Evolutionary conservation across 2,113 vertebrate species (phyloP), one percentile per base, ranked within the genome.

Genomic region (Hyla sarda): DNA sequence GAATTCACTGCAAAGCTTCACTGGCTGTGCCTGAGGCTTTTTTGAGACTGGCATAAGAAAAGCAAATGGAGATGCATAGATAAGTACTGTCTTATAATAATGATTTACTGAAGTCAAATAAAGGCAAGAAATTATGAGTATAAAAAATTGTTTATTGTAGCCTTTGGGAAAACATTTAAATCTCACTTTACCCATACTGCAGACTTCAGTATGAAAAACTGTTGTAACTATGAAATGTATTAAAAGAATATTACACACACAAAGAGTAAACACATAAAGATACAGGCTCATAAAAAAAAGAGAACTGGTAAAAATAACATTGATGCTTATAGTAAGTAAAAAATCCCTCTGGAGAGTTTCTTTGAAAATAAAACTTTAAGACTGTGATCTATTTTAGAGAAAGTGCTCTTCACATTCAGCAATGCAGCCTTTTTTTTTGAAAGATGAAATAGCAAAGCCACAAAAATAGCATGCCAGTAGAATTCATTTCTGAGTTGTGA

Each of bases 141-240:
- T 87, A 87, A 88, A 65, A 86, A 88, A 89, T 88, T 87, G 88
- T 90, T 89, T 85, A 88, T 90, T 92, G 87, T 87, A 83, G 52
- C 62, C 89, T 83, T 83, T 76, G 88, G 86, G n/a, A 84, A 91
- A 91, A 89, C 85, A 83, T 65, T 90, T 87, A 87, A 88, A 75
- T 91, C 77, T 89, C 73, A 88, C 86, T 90, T 91, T 84, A 87
- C 88, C 54, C 60, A 79, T 60, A 56, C 32, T 58, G 90, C 58
- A 82, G 85, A 84, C 28, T 21, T 71, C 30, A 48, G 50, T 71
- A 71, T 82, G 45, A 69, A 82, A 65, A 50, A 75, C 87, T 13
- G 47, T 56, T 81, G 75, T 81, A 89, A 88, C 28, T 10, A 60
- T 76, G 48, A 48, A 58, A 21, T 84, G 85, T 88, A 58, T 83